Conservation (phyloP, 2,797 vertebrate species). For the Cacajao melanocephalus region DNA sequence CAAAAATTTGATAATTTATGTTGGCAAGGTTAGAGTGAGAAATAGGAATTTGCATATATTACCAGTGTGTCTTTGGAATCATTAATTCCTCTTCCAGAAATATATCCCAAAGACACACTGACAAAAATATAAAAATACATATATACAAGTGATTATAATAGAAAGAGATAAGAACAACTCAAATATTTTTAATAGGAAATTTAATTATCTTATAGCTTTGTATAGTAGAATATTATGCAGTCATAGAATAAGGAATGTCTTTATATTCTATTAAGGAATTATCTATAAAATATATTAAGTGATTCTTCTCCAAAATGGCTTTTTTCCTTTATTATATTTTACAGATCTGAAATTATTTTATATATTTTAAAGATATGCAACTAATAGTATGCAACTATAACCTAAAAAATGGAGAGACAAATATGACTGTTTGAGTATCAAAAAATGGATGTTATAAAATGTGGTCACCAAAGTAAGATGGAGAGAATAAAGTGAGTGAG, state of each 20-base stretch:
- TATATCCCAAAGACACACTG: background rate
- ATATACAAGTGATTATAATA: background rate
- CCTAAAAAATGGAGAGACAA: background rate
- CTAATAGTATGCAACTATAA: background rate
- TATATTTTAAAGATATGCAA: background rate
- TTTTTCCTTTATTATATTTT: background rate
- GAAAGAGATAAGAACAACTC: background rate
- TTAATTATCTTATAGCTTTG: background rate
- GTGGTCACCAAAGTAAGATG: background rate
- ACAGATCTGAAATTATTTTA: background rate
- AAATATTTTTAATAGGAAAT: background rate
- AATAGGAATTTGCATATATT: background rate
- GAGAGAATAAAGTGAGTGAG: background rate
- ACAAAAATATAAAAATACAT: background rate
- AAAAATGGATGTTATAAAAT: background rate
- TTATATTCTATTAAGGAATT: background rate
- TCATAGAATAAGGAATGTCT: background rate
- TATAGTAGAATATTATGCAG: background rate
- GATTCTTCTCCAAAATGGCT: background rate
- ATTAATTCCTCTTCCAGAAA: background rate
- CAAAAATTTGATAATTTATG: background rate
- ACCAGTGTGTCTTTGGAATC: background rate
- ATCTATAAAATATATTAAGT: background rate
- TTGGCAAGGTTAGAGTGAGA: background rate
- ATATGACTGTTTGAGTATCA: background rate